A percentile compares a stretch with the other conserved stretches of the same genome.
These are phyloP conservation scores for Reticulitermes speratus DNA, from an alignment of 1,140 invertebrate genomes.

Conservation along the genomic window DNA sequence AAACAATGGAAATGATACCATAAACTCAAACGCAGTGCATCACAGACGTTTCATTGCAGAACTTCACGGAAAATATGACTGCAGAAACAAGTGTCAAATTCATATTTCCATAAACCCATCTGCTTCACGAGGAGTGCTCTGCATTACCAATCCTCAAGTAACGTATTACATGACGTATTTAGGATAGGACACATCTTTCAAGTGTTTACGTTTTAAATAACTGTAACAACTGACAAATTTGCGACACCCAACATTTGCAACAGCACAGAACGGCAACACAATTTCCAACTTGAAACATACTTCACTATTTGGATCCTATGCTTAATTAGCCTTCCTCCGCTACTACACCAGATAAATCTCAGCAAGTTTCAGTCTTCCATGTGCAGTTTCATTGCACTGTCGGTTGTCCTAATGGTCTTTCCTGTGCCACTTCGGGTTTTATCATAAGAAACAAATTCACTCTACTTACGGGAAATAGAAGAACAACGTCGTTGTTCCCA, in stretches of 20 bases:
- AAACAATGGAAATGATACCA: too few relatives aligned
- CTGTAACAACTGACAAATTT: background rate
- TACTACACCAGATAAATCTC: background rate
- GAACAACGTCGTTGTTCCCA: conserved; percentile 88
- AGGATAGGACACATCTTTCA: too few relatives aligned
- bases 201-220: too few relatives aligned
- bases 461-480: conserved; percentile 94
- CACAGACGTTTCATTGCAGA: too few relatives aligned
- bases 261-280: background rate
- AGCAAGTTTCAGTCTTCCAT: background rate
- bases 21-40: too few relatives aligned
- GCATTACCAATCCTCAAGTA: too few relatives aligned
- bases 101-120: too few relatives aligned
- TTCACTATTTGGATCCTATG: background rate
- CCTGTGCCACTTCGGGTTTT: background rate
- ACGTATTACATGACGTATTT: too few relatives aligned
- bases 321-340: background rate
- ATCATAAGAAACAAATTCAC: background rate
- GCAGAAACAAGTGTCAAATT: too few relatives aligned
- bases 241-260: background rate
- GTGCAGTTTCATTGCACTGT: background rate
- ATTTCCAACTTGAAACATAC: background rate
- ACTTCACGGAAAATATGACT: too few relatives aligned
- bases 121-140: too few relatives aligned
- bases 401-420: background rate